Conservation (phyloP, 2,888 invertebrate genomes). For the Machimus rusticus region DNA sequence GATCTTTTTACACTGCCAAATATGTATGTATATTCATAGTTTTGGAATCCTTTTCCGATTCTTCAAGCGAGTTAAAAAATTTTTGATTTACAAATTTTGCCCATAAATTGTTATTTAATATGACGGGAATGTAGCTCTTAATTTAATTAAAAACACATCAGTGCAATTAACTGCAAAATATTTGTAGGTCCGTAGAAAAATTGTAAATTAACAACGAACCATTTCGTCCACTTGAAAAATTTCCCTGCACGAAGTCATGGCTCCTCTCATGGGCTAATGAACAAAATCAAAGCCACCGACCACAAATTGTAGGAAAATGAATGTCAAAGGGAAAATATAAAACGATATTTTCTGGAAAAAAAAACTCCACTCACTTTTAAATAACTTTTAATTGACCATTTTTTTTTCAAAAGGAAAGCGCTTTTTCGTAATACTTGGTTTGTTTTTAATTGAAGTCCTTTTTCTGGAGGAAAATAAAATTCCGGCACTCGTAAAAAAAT, state of each 20-base stretch:
- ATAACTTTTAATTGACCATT: conserved; percentile 41
- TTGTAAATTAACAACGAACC: not conserved
- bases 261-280: not conserved
- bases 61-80: too few species aligned
- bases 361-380: not conserved
- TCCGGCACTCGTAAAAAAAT: conserved; percentile 1
- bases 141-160: not conserved
- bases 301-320: not conserved
- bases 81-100: too few species aligned
- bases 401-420: conserved; percentile 24
- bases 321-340: not conserved
- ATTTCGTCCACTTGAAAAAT: not conserved
- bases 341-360: not conserved
- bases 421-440: not conserved
- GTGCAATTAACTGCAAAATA: not conserved
- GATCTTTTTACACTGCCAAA: too few species aligned
- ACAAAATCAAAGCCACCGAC: not conserved
- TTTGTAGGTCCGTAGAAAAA: not conserved
- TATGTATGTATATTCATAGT: too few species aligned
- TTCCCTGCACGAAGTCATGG: not conserved
- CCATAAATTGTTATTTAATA: not conserved
- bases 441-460: not conserved
- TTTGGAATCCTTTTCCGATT: too few species aligned
- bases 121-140: not conserved
- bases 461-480: not conserved